Base-by-base conservation (phyloP, 2,113 vertebrate species). In the Rhombomys opimus region DNA sequence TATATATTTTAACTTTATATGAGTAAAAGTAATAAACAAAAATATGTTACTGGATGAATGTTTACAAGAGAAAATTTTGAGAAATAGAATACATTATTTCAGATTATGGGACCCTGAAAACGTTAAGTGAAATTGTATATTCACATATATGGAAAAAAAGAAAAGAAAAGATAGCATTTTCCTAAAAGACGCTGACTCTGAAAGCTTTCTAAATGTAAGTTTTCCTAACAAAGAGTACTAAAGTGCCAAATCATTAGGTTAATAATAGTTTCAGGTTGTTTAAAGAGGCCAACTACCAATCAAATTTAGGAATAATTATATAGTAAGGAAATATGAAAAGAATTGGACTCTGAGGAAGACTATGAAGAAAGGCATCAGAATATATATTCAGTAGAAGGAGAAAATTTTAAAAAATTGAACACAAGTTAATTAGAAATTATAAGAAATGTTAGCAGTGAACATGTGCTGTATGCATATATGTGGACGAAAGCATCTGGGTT, bases 381-480 rank as follows among this genome's bases (percentile, higher is more conserved):
- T 9, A n/a, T 86, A 50, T 54, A 70, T 86, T 82, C 5, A 80
- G 14, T 3, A 73, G 50, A 89, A 68, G 77, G 25, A 81, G 32
- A 81, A 20, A 80, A 63, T 52, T 97, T 81, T 63, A 57, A 72
- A 72, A 63, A 89, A 41, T 30, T 72, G 17, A 92, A 77, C 46
- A 67, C 41, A 86, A 90, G 38, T 4, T 81, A 13, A 61, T 86
- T 25, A 89, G 20, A 73, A 61, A 73, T 78, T 68, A 50, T 50
- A 68, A 67, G 27, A 84, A 76, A 57, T 78, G 17, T 32, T 93
- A 73, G 67, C 61, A 32, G 38, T 68, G 61, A 9, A 32, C 41
- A 57, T 67, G 6, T 89, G 7, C n/a, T 59, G 18, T 50, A 27
- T 41, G 10, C 14, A n/a, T 41, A 8, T 41, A 18, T 67, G 25